These are phyloP conservation scores for Tokudaia muenninki DNA, from an alignment of 2,797 vertebrate species.

Conservation along the genomic window DNA sequence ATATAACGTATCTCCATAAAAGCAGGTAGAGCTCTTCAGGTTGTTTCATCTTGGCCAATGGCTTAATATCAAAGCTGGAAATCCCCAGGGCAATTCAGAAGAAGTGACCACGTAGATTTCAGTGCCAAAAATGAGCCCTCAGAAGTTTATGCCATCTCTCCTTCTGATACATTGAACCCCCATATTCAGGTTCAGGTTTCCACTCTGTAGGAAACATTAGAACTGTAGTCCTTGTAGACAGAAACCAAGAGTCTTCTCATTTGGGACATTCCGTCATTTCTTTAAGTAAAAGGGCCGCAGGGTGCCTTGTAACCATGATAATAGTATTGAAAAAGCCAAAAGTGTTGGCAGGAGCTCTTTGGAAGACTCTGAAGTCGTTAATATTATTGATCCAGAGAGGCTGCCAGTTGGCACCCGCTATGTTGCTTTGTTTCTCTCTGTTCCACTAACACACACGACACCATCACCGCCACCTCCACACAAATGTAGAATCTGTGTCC, in stretches of 20 bases:
- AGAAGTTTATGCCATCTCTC: conserved; percentile 12
- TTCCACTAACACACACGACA: conserved; percentile 35
- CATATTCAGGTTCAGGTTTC: background rate
- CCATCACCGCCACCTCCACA: conserved; percentile 40
- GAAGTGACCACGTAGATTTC: background rate
- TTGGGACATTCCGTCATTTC: conserved; percentile 15
- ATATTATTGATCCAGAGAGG: conserved; percentile 85
- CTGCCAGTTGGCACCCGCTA: conserved; percentile 78
- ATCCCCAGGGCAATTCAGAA: background rate
- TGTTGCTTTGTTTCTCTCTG: conserved; percentile 76
- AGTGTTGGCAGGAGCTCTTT: conserved; percentile 82
- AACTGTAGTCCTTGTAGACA: background rate
- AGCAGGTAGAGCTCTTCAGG: background rate
- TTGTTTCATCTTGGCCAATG: background rate
- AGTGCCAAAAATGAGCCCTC: background rate
- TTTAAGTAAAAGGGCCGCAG: conserved; percentile 76
- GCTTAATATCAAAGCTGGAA: background rate
- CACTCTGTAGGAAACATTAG: background rate
- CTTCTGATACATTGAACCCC: conserved; percentile 26
- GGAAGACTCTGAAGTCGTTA: conserved; percentile 79
- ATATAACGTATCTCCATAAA: background rate
- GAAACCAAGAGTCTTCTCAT: conserved; percentile 8
- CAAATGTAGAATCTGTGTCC: conserved; percentile 34
- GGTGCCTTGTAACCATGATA: conserved; percentile 68
- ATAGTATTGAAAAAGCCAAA: conserved; percentile 75